phyloP scores from a whole-genome alignment of 2,888 invertebrate genomes.

The Autographa pulchrina region DNA sequence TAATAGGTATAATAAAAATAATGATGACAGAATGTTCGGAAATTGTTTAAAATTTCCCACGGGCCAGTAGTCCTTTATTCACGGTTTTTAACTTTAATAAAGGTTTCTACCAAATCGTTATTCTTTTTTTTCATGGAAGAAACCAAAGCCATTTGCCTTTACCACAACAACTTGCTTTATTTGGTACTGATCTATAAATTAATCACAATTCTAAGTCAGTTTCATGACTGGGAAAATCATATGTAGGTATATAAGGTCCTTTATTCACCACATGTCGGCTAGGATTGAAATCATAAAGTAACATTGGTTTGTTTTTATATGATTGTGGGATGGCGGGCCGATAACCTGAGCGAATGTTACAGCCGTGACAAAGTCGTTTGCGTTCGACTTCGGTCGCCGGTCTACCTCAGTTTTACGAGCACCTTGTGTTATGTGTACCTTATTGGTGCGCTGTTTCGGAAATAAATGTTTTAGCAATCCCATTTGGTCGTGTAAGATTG shows the following conservation, averaged over 20 bases:
- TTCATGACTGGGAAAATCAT: not conserved
- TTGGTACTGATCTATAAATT: too few relatives aligned
- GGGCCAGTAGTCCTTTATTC: too few relatives aligned
- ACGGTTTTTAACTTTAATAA: too few relatives aligned
- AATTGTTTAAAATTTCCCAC: too few relatives aligned
- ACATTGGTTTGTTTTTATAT: slow-evolving; percentile 28
- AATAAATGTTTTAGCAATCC: not conserved
- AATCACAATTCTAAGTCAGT: too few relatives aligned
- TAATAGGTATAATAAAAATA: too few relatives aligned
- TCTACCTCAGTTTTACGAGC: not conserved
- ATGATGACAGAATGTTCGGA: too few relatives aligned
- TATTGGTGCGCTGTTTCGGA: not conserved
- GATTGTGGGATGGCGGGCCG: not conserved
- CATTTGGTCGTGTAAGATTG: not conserved
- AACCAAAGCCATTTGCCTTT: too few relatives aligned
- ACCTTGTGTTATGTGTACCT: not conserved
- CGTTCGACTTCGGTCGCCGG: not conserved
- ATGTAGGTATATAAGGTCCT: not conserved
- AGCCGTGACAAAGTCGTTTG: not conserved
- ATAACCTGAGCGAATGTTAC: slow-evolving; percentile 2
- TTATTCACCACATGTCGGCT: not conserved
- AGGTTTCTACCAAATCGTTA: too few relatives aligned
- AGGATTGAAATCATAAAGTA: slow-evolving; percentile 33
- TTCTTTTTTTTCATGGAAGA: too few relatives aligned
- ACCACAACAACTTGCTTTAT: too few relatives aligned